phyloP scores from a whole-genome alignment of 2,888 invertebrate genomes.

The Capitulum mitella region DNA sequence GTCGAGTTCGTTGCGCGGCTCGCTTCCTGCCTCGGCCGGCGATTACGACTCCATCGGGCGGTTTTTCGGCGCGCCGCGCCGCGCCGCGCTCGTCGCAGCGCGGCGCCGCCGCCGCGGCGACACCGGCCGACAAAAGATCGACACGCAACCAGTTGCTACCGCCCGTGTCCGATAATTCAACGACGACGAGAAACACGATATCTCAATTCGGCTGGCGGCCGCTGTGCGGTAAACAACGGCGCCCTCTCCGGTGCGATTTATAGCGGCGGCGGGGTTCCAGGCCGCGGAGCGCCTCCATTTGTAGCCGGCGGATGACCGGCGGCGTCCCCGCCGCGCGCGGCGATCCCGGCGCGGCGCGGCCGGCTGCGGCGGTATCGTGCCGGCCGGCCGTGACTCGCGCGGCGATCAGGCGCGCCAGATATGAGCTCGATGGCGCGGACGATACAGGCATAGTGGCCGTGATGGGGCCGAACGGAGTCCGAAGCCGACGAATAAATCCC shows the following conservation, averaged over 20 bases:
- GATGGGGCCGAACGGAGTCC: background rate
- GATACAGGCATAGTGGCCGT: background rate
- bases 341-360: conserved; percentile 1
- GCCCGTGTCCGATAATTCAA: conserved; percentile 14
- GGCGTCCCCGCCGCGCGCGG: conserved; percentile 2
- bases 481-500: no score
- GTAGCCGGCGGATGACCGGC: background rate
- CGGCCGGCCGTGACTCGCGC: background rate
- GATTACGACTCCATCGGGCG: conserved; percentile 17
- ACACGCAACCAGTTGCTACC: conserved; percentile 23
- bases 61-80: background rate
- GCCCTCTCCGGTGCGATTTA: conserved; percentile 4
- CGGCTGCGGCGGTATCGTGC: background rate
- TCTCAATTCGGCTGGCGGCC: conserved; percentile 13
- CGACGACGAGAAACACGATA: conserved; percentile 15
- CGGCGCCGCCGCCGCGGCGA: background rate
- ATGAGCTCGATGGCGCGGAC: background rate
- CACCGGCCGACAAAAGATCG: background rate
- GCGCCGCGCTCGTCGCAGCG: background rate
- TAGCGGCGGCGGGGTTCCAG: background rate
- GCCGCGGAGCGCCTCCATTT: background rate
- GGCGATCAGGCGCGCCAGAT: background rate
- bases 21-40: background rate
- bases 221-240: conserved; percentile 2
- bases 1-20: conserved; percentile 4